Evolutionary conservation across 1,140 invertebrate genomes (phyloP), one percentile per base, ranked within the genome.

Genomic region (Stenopsyche tienmushanensis): DNA sequence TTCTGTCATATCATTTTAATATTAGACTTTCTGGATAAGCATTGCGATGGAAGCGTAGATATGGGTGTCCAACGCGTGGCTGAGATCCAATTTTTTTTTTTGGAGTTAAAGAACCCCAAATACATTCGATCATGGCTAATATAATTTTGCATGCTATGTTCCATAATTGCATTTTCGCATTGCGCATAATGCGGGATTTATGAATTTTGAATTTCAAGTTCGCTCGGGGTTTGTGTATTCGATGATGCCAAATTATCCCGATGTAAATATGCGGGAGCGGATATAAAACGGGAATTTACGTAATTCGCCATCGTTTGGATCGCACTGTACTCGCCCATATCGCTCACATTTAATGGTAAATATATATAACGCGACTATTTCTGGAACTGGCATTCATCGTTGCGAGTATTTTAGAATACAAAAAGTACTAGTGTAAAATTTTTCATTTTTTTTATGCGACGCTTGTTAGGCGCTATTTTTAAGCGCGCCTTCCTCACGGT

Each of bases 341-440:
- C n/a, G n/a, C n/a, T n/a, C n/a, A n/a, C n/a, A n/a, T n/a, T 53
- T 53, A 23, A n/a, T n/a, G 54, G 41, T 57, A 57, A 54, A 54
- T 41, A 57, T 57, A n/a, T n/a, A 47, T 42, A 60, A 60, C 57
- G 24, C 24, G 24, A 26, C 8, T 60, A 60, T 60, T 60, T 60
- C 57, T 60, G 39, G 41, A 45, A 41, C 42, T 60, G 57, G 57
- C 57, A 60, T 42, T 60, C 24, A 20, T 47, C 41, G 23, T 39
- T 39, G 34, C n/a, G 1, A 21, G 20, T 57, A 57, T 57, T 57
- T 57, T 57, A 18, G 34, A 39, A 42, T 20, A 17, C 34, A 18
- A 57, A 34, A 34, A 5, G 29, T 13, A 7, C 29, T 34, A 34
- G 13, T 34, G 5, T 34, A 34, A n/a, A n/a, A n/a, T n/a, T n/a